phyloP scores from a whole-genome alignment of 2,888 invertebrate genomes.

The Conus canariensis region DNA sequence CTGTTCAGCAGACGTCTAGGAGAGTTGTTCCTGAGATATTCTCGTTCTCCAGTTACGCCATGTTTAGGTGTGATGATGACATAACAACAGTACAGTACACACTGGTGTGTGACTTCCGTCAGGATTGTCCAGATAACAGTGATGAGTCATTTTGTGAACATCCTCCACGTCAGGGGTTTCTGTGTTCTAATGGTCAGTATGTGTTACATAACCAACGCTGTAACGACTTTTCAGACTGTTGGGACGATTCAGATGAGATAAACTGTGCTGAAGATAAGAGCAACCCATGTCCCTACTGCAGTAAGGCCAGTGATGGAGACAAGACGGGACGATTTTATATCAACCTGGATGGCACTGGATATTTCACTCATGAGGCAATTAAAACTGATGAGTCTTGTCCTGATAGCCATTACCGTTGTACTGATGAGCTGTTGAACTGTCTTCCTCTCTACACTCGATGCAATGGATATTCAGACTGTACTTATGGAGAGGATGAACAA shows the following conservation, averaged over 20 bases:
- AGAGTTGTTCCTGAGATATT: too few species aligned
- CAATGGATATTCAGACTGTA: slow-evolving; percentile 4
- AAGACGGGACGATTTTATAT: not conserved
- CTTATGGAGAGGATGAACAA: slow-evolving; percentile 14
- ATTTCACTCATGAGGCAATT: not conserved
- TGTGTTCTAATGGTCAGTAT: not conserved
- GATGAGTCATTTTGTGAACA: slow-evolving; percentile 6
- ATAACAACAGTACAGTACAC: not conserved
- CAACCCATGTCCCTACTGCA: not conserved
- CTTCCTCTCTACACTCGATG: not conserved
- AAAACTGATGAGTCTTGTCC: not conserved
- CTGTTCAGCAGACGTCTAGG: not conserved
- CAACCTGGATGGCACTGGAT: not conserved
- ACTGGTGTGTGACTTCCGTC: not conserved
- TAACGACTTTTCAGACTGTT: not conserved
- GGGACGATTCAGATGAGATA: not conserved
- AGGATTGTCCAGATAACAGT: not conserved
- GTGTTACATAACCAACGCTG: not conserved
- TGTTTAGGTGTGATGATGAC: not conserved
- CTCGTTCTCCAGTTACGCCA: too few species aligned
- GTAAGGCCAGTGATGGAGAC: not conserved
- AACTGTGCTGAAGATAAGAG: not conserved
- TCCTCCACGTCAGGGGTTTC: not conserved
- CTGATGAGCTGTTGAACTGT: not conserved
- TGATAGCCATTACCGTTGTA: not conserved